Conservation (phyloP, 2,113 vertebrate genomes). For the Cairina moschata region DNA sequence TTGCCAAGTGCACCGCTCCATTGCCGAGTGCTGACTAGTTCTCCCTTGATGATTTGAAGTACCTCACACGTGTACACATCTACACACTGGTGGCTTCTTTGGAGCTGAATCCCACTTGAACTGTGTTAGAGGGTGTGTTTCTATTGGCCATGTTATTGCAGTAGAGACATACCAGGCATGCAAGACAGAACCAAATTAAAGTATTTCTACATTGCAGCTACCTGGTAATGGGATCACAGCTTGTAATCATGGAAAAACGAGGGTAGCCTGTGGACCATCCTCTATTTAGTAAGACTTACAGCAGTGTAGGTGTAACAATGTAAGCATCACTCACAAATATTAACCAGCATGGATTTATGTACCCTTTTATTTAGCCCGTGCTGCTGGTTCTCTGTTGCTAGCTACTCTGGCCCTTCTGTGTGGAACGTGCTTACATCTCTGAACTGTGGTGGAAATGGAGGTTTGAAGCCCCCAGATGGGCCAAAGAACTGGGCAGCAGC, state of each 20-base stretch:
- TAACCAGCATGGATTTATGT: background rate
- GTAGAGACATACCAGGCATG: background rate
- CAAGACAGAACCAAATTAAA: background rate
- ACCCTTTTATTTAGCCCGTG: background rate
- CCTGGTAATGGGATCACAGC: background rate
- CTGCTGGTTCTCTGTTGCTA: background rate
- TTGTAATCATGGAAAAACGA: background rate
- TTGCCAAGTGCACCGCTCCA: background rate
- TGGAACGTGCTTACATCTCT: background rate
- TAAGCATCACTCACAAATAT: background rate
- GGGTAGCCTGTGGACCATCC: background rate
- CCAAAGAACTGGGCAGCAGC: background rate
- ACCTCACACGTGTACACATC: accelerated
- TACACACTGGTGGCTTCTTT: background rate
- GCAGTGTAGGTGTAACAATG: background rate
- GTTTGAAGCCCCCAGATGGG: background rate
- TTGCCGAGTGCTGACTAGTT: background rate
- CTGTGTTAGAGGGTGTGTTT: background rate
- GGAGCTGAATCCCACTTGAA: background rate
- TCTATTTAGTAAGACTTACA: background rate
- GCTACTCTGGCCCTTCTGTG: background rate
- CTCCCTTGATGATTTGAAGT: accelerated
- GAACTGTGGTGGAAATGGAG: background rate
- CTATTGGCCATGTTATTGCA: background rate
- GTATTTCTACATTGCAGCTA: background rate